Conservation (phyloP, 2,888 invertebrate species). For the Xestia sexstrigata region DNA sequence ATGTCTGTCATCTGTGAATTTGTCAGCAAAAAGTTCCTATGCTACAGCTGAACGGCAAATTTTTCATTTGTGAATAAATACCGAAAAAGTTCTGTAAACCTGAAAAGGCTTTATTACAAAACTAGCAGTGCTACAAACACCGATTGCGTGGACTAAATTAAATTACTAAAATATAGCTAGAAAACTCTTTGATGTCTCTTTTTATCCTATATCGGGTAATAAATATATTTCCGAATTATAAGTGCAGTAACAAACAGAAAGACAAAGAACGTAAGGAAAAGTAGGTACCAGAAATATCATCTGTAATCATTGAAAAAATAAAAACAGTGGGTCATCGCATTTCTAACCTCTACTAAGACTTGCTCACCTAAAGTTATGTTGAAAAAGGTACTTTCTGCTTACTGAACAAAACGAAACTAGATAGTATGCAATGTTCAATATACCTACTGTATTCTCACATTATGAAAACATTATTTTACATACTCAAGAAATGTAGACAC, state of each 20-base stretch:
- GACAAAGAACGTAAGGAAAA: background rate
- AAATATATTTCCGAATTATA: background rate
- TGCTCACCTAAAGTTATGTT: background rate
- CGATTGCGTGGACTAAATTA: background rate
- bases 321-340: too few species aligned
- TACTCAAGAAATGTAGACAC: background rate
- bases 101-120: conserved; percentile 8
- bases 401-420: background rate
- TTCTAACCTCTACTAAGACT: background rate
- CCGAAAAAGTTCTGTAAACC: background rate
- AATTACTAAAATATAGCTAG: background rate
- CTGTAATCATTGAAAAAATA: too few species aligned
- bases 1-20: conserved; percentile 2
- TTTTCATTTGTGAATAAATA: conserved; percentile 9
- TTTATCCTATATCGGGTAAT: background rate
- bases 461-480: background rate
- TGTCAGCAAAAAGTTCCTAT: conserved; percentile 1
- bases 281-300: background rate
- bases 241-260: background rate
- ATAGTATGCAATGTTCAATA: background rate
- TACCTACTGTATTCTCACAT: background rate
- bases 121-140: background rate
- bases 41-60: background rate
- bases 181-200: background rate
- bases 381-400: too few species aligned